Conservation (phyloP, 2,797 vertebrate genomes). For the Mus minutoides region DNA sequence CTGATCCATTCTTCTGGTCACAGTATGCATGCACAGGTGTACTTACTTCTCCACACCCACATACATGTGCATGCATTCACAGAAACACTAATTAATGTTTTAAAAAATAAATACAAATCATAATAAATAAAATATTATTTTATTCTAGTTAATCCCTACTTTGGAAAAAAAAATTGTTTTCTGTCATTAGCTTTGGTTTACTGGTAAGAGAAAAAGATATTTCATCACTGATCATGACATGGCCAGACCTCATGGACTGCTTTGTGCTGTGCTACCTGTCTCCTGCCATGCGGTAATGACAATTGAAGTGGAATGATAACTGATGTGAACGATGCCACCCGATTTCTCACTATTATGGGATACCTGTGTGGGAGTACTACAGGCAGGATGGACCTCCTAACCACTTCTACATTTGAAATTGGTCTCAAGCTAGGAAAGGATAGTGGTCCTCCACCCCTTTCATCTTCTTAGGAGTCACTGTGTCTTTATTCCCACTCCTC, state of each 20-base stretch:
- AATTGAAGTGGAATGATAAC: background rate
- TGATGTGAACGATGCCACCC: background rate
- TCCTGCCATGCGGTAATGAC: background rate
- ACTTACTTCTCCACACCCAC: no score
- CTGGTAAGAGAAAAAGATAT: background rate
- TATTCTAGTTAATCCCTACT: background rate
- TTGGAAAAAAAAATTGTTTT: background rate
- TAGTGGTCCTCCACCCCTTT: background rate
- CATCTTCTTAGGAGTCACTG: background rate
- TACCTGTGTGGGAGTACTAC: background rate
- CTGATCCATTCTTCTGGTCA: background rate
- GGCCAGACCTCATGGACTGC: accelerated
- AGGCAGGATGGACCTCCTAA: background rate
- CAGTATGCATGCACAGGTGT: background rate
- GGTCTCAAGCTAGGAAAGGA: background rate
- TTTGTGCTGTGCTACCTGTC: background rate
- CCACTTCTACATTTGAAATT: background rate
- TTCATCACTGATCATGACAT: background rate
- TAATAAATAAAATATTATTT: background rate
- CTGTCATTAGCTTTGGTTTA: background rate
- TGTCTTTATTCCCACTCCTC: background rate
- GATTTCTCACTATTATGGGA: background rate
- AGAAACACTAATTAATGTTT: background rate
- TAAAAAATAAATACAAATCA: background rate
- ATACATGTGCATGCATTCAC: background rate